Base-by-base conservation (phyloP, 2,113 vertebrate genomes). In the Craseonycteris thonglongyai region DNA sequence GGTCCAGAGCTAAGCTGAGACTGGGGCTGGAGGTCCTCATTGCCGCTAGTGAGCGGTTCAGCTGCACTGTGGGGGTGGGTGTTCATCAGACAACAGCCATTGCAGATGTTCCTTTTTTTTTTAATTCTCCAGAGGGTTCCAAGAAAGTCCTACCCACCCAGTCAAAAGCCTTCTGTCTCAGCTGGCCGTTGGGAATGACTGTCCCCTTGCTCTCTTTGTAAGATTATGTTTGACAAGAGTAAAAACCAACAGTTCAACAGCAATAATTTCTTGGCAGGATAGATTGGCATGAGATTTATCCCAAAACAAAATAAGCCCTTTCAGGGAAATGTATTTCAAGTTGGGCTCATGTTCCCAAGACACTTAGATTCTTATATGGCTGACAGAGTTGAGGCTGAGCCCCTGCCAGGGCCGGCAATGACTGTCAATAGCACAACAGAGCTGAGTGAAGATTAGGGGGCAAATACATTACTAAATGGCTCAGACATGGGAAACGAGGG, bases 231-330 rank as follows among this genome's bases (percentile, higher is more conserved):
- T 94, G 95, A 97, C 93, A 94, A 89, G 86, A 83, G 3, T 72
- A 87, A 82, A 88, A 92, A 87, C 86, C 56, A 78, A 26, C 47
- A 79, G 92, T 86, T 95, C 66, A 81, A 95, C 42, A 59, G 58
- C 66, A 66, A 15, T 82, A 18, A 65, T 61, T 82, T 96, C 95
- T 96, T 97, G 96, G 96, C 94, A 97, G 89, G 91, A 95, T 85
- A 93, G 65, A 66, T 40, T 90, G 89, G 69, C 71, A 35, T 49
- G 79, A 90, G 86, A 68, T 63, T 86, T 84, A 58, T 93, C 93
- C 89, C 94, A 26, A 96, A 95, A 93, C 91, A 91, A 97, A 97
- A 89, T 94, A 90, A 84, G 69, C 80, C 80, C 80, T 90, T 94
- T 87, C 96, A 93, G 84, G n/a, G 89, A 91, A 93, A 38, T 68